phyloP scores from a whole-genome alignment of 2,888 invertebrate genomes.

The Brachypalpus laphriformis region DNA sequence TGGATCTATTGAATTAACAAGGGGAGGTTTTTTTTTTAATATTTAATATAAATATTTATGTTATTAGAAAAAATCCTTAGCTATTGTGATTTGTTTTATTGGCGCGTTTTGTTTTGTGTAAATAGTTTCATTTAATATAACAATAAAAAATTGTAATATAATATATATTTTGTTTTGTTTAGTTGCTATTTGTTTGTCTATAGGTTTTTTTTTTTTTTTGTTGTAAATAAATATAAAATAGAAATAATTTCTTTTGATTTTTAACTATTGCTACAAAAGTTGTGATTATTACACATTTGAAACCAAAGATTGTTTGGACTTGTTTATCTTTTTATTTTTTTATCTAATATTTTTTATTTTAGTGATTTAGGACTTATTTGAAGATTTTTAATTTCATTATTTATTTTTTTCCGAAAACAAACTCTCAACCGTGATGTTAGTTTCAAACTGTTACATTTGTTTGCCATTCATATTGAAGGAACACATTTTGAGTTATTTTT shows the following conservation, averaged over 20 bases:
- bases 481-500: slow-evolving; percentile 53
- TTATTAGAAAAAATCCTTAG: slow-evolving; percentile 43
- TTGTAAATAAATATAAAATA: slow-evolving; percentile 72
- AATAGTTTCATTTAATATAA: slow-evolving; percentile 72
- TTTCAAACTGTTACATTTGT: slow-evolving; percentile 59
- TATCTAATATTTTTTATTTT: slow-evolving; percentile 61
- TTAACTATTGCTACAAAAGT: slow-evolving; percentile 70
- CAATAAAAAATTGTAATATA: slow-evolving; percentile 72
- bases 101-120: slow-evolving; percentile 67
- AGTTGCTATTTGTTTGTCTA: slow-evolving; percentile 63
- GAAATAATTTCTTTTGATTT: slow-evolving; percentile 73
- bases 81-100: slow-evolving; percentile 68
- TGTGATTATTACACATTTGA: slow-evolving; percentile 67
- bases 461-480: slow-evolving; percentile 62
- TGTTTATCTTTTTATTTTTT: slow-evolving; percentile 71
- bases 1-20: slow-evolving; percentile 58
- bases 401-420: slow-evolving; percentile 71
- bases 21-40: slow-evolving; percentile 25
- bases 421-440: slow-evolving; percentile 70
- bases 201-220: slow-evolving; percentile 35
- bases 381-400: slow-evolving; percentile 65
- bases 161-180: slow-evolving; percentile 38
- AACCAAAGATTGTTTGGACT: slow-evolving; percentile 75
- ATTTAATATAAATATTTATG: slow-evolving; percentile 55
- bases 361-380: slow-evolving; percentile 70